These are phyloP conservation scores for Tetragonula carbonaria DNA, from an alignment of 2,888 invertebrate genomes.

Conservation along the genomic window DNA sequence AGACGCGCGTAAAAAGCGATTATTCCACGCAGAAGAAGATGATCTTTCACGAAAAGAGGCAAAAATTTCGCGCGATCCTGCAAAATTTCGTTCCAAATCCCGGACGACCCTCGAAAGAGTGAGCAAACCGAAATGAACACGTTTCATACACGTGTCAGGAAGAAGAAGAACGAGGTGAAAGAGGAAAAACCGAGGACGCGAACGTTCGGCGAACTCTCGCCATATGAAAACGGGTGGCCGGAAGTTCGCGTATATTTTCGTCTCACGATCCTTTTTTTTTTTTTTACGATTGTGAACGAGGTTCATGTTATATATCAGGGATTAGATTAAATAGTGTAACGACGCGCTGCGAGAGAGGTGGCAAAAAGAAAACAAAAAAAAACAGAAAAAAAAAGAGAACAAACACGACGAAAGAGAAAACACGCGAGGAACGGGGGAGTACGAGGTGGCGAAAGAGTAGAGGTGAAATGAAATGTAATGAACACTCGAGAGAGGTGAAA, in stretches of 20 bases:
- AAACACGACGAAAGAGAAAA: no score
- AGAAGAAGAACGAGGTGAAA: conserved; percentile 2
- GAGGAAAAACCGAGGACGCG: conserved; percentile 20
- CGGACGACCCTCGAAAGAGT: neutral
- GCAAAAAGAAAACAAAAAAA: conserved; percentile 57
- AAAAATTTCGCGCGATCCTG: neutral
- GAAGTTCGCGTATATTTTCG: conserved; percentile 71
- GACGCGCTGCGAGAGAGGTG: conserved; percentile 74
- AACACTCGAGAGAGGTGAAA: neutral
- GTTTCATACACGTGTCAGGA: neutral
- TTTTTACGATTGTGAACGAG: conserved; percentile 80
- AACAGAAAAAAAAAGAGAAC: conserved; percentile 29
- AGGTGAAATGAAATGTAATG: neutral
- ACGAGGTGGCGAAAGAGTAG: no score
- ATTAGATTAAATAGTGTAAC: conserved; percentile 82
- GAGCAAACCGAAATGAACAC: neutral
- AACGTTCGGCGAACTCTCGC: neutral
- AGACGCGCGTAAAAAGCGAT: no score
- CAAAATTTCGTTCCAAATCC: no score
- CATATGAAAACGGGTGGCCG: neutral
- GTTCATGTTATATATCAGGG: conserved; percentile 83
- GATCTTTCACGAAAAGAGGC: no score
- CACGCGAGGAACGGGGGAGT: no score
- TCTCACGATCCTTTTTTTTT: conserved; percentile 73
- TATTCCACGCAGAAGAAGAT: no score